phyloP scores from a whole-genome alignment of 2,888 invertebrate species.

The Theodoxus fluviatilis region DNA sequence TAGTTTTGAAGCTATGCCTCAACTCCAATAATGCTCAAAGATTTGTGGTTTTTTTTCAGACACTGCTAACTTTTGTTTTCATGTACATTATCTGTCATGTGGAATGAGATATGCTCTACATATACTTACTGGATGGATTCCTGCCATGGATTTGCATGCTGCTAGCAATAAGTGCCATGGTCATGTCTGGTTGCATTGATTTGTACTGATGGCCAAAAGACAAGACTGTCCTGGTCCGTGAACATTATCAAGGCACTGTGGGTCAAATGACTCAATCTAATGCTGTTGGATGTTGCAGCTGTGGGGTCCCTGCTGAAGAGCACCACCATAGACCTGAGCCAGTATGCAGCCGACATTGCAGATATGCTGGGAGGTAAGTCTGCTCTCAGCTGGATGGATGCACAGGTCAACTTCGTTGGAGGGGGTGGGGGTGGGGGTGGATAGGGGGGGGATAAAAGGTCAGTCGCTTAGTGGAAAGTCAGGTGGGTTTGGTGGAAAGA shows the following conservation, averaged over 20 bases:
- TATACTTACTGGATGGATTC: too few relatives aligned
- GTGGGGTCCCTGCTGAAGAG: constrained; percentile 80
- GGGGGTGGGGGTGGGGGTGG: constrained; percentile 14
- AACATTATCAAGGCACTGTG: background rate
- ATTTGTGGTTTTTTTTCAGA: background rate
- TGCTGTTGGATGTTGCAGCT: constrained; percentile 44
- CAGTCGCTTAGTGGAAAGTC: too few relatives aligned
- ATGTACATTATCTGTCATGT: too few relatives aligned
- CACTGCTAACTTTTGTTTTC: background rate
- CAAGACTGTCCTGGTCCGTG: background rate
- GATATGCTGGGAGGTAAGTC: constrained; percentile 79
- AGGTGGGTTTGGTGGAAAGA: too few relatives aligned
- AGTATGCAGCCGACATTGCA: constrained; percentile 79
- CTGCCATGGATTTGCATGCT: too few relatives aligned
- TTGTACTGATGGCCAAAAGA: too few relatives aligned
- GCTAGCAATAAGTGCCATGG: too few relatives aligned
- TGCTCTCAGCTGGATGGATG: background rate
- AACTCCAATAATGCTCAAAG: too few relatives aligned
- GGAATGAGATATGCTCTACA: too few relatives aligned
- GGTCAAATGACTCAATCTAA: background rate
- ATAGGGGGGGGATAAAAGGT: background rate
- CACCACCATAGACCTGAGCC: constrained; percentile 79
- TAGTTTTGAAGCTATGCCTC: too few relatives aligned
- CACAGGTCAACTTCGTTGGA: background rate
- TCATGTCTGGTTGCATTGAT: background rate